A percentile compares a stretch with the other conserved stretches of the same genome.
Evolutionary conservation across 2,888 invertebrate species (phyloP).

Genomic region (Cryptus viduatorius): DNA sequence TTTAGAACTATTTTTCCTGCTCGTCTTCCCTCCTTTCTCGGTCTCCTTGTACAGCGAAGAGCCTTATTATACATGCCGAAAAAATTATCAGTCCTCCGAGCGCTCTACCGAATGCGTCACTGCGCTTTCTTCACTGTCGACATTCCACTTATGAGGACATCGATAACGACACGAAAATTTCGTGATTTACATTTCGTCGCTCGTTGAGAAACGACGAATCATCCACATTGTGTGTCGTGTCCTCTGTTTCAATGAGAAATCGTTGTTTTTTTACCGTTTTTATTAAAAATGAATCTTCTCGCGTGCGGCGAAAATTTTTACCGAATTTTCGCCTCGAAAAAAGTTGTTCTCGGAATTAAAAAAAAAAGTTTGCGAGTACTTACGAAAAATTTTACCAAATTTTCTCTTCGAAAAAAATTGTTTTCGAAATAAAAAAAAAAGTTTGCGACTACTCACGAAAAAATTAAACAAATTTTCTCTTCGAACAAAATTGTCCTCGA

Average conservation of each 20-base stretch:
- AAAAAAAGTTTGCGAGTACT: not conserved
- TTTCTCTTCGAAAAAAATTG: not conserved
- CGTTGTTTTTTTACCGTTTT: conserved; percentile 10
- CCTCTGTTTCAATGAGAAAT: not conserved
- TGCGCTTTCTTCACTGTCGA: conserved; percentile 55
- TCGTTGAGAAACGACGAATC: not conserved
- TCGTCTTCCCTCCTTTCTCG: conserved; percentile 12
- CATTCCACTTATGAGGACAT: conserved; percentile 59
- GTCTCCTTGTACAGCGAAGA: conserved; percentile 21
- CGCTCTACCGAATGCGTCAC: conserved; percentile 44
- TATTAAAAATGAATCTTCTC: conserved; percentile 3
- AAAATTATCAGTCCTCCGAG: conserved; percentile 58
- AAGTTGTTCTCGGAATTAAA: too few species aligned
- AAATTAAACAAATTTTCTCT: not conserved
- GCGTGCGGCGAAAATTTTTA: not conserved
- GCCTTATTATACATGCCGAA: conserved; percentile 56
- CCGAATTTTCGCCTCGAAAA: not conserved
- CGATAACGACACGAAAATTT: conserved; percentile 54
- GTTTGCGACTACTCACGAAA: too few species aligned
- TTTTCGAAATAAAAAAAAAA: too few species aligned
- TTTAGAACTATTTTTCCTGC: not conserved
- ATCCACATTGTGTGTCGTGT: not conserved
- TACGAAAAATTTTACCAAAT: not conserved
- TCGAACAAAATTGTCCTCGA: too few species aligned
- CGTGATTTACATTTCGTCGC: not conserved